Percentiles rank a stretch among this genome's conserved stretches.
Evolutionary conservation across 2,113 vertebrate species (phyloP).

Genomic region (Antigone vipio): DNA sequence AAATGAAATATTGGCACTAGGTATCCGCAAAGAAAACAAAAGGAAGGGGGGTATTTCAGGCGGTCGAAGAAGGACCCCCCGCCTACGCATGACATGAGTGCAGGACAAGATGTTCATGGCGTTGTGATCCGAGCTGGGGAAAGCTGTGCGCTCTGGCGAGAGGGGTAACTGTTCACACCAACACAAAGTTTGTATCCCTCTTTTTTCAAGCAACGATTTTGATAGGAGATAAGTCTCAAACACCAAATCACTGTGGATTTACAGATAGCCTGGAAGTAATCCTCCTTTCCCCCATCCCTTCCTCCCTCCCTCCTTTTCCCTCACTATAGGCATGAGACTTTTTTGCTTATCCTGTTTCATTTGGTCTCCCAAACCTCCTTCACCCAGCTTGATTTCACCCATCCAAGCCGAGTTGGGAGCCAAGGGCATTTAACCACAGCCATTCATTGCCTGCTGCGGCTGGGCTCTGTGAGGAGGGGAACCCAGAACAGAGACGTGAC

Average conservation of each 20-base stretch:
- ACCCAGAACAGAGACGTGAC: background rate
- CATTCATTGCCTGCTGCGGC: too few relatives aligned
- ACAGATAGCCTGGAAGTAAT: background rate
- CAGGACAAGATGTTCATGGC: rapidly evolving
- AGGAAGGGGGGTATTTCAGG: background rate
- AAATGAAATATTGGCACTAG: background rate
- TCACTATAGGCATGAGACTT: rapidly evolving
- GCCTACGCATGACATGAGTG: rapidly evolving
- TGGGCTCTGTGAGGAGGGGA: background rate
- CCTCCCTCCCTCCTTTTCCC: background rate
- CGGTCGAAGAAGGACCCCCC: background rate
- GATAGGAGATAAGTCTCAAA: background rate
- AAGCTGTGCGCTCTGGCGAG: background rate
- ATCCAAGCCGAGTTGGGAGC: rapidly evolving
- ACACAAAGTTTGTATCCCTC: background rate
- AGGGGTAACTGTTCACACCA: background rate
- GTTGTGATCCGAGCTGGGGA: background rate
- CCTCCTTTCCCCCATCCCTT: background rate
- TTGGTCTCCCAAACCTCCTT: background rate
- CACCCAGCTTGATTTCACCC: background rate
- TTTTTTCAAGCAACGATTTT: background rate
- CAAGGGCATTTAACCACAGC: background rate
- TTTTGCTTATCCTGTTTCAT: background rate
- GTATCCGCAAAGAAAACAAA: background rate
- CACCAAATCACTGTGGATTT: background rate